These are phyloP conservation scores for Alentia gelatinosa DNA, from an alignment of 2,888 invertebrate species.

Conservation along the genomic window DNA sequence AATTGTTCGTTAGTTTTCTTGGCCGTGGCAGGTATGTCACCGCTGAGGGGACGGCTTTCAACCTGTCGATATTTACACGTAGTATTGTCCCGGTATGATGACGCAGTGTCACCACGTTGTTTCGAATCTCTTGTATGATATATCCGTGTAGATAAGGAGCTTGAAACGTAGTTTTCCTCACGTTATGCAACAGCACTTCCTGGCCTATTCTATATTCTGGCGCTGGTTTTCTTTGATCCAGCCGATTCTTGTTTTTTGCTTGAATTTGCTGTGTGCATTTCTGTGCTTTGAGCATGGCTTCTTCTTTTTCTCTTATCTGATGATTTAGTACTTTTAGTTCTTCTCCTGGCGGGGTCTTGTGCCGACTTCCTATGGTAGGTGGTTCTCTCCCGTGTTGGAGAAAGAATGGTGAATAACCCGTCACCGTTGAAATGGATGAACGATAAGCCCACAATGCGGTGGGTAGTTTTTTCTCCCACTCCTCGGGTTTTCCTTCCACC, in stretches of 20 bases:
- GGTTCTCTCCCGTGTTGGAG: not conserved
- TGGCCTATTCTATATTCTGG: not conserved
- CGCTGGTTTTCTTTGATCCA: not conserved
- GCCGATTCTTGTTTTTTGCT: not conserved
- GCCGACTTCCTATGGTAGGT: not conserved
- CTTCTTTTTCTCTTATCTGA: not conserved
- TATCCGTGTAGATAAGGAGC: not conserved
- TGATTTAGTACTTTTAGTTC: not conserved
- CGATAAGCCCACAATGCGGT: not conserved
- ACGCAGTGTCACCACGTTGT: too few species aligned
- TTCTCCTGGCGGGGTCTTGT: not conserved
- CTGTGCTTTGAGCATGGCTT: not conserved
- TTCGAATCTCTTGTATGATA: not conserved
- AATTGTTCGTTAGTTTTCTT: too few species aligned
- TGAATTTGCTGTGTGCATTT: not conserved
- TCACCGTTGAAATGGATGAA: not conserved
- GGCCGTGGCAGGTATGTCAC: too few species aligned
- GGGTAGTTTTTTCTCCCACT: not conserved
- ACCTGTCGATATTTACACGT: too few species aligned
- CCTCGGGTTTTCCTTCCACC: not conserved
- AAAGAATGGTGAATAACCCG: not conserved
- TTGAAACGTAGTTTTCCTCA: not conserved
- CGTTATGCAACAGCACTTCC: not conserved
- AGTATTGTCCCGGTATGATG: too few species aligned
- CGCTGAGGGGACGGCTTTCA: too few species aligned